A percentile compares a stretch with the other conserved stretches of the same genome.
phyloP scores from a whole-genome alignment of 2,797 vertebrate genomes.

The Melanotaenia maccullochi region DNA sequence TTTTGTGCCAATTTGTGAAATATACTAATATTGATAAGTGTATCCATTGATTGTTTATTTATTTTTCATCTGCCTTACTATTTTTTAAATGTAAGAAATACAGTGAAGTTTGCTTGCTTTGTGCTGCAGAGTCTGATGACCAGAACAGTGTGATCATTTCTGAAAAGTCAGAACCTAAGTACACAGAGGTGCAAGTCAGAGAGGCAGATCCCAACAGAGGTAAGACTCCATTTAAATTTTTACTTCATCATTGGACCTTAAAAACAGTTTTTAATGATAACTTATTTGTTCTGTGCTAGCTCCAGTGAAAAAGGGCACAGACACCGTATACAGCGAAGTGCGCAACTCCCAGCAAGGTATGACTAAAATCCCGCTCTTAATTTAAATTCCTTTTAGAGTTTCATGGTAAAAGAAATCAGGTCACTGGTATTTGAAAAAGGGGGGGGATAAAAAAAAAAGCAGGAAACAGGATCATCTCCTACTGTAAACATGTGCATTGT shows the following conservation, averaged over 20 bases:
- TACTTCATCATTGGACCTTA: neutral
- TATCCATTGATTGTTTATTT: neutral
- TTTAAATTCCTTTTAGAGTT: conserved; percentile 5
- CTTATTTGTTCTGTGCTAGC: conserved; percentile 40
- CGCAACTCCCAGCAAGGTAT: conserved; percentile 70
- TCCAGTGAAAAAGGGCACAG: conserved; percentile 46
- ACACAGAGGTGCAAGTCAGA: conserved; percentile 58
- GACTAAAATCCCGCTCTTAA: conserved; percentile 26
- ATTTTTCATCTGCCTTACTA: neutral
- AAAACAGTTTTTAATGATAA: neutral
- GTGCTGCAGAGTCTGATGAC: conserved; percentile 77
- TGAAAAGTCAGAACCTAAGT: conserved; percentile 56
- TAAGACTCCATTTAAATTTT: conserved; percentile 33
- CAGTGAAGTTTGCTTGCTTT: conserved; percentile 1
- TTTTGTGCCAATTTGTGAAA: neutral
- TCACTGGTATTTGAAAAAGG: conserved; percentile 20
- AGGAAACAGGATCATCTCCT: conserved; percentile 61
- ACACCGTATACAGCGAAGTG: conserved; percentile 63
- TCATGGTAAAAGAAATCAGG: conserved; percentile 23
- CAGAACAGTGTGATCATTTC: conserved; percentile 51
- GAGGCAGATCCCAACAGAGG: conserved; percentile 59
- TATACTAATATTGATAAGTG: neutral
- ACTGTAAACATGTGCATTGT: conserved; percentile 78
- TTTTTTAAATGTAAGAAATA: neutral
- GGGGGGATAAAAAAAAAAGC: conserved; percentile 7